phyloP scores from a whole-genome alignment of 1,140 invertebrate genomes.

The Tribolium castaneum region DNA sequence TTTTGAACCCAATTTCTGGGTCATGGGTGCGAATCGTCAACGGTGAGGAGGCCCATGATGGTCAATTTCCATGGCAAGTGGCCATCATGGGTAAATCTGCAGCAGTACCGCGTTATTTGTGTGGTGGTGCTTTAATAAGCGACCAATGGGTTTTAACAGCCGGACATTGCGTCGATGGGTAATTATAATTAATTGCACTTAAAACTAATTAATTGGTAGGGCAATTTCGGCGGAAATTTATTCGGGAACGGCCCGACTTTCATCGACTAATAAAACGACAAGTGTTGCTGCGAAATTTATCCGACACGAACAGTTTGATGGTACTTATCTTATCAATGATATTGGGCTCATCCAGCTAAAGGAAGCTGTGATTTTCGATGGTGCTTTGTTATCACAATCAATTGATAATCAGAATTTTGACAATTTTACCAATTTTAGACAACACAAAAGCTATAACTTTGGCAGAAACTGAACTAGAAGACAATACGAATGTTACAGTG shows the following conservation, averaged over 20 bases:
- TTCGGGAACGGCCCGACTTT: not conserved
- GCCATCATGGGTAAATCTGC: not conserved
- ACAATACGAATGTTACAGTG: not conserved
- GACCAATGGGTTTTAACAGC: slow-evolving; percentile 6
- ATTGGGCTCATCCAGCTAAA: not conserved
- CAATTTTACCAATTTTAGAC: not conserved
- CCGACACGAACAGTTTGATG: not conserved
- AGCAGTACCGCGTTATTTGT: not conserved
- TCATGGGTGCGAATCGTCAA: not conserved
- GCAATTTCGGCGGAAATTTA: not conserved
- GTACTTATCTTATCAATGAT: not conserved
- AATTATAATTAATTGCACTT: not conserved
- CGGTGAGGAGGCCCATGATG: not conserved
- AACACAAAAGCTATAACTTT: not conserved
- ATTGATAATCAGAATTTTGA: not conserved
- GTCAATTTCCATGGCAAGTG: slow-evolving; percentile 14
- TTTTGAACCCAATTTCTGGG: not conserved
- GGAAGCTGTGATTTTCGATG: not conserved
- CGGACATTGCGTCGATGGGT: not conserved
- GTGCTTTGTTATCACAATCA: not conserved
- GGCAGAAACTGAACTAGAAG: not conserved
- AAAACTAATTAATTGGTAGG: not conserved
- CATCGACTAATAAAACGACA: not conserved
- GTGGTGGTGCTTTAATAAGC: not conserved
- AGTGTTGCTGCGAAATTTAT: not conserved